A percentile compares a stretch with the other conserved stretches of the same genome.
These are phyloP conservation scores for Acleris emargana DNA, from an alignment of 2,888 invertebrate species.

Conservation along the genomic window DNA sequence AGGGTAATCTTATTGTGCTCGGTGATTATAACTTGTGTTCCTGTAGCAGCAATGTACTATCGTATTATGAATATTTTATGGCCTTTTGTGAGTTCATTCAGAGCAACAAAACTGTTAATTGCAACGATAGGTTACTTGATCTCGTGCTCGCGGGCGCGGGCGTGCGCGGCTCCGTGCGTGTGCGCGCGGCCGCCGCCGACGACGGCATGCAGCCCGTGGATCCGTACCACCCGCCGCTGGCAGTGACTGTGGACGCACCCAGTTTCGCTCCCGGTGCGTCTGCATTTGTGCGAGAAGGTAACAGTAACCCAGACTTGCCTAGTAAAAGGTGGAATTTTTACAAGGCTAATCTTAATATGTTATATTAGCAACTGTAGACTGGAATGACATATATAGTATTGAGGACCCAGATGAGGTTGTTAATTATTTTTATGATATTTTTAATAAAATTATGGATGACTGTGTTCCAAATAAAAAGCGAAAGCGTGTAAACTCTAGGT, in stretches of 20 bases:
- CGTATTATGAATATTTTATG: slow-evolving; percentile 34
- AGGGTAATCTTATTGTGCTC: slow-evolving; percentile 17
- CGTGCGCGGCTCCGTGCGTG: no score
- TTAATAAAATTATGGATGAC: slow-evolving; percentile 1
- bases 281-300: not conserved
- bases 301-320: not conserved
- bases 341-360: not conserved
- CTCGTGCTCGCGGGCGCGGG: slow-evolving; percentile 24
- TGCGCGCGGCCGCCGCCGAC: no score
- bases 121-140: slow-evolving; percentile 25
- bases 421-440: not conserved
- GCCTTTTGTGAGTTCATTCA: slow-evolving; percentile 22
- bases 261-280: not conserved
- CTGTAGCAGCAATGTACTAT: slow-evolving; percentile 2
- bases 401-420: not conserved
- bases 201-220: no score
- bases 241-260: slow-evolving; percentile 1
- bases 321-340: not conserved
- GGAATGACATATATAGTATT: not conserved
- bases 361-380: not conserved
- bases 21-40: slow-evolving; percentile 36
- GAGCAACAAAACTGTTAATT: slow-evolving; percentile 19
- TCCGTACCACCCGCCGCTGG: slow-evolving; percentile 11
- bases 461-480: slow-evolving; percentile 4
- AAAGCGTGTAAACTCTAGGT: not conserved